Percentiles rank a stretch among this genome's conserved stretches.
Evolutionary conservation across 2,888 invertebrate species (phyloP).

Genomic region (Drosophila ustulata): DNA sequence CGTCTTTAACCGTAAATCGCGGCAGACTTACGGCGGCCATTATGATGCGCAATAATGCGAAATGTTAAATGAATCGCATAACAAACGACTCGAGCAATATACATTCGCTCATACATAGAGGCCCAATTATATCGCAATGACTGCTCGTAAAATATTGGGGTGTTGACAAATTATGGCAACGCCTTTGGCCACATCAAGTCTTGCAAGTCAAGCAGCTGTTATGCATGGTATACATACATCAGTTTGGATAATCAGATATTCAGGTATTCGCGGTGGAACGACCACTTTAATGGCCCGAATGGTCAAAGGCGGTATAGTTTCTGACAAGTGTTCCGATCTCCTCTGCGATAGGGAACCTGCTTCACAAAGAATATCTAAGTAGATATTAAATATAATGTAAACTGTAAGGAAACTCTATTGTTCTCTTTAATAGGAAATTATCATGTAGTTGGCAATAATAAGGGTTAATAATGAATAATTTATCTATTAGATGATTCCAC

Average conservation of each 20-base stretch:
- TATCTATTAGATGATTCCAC: too few species aligned
- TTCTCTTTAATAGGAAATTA: neutral
- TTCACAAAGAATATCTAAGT: slow-evolving; percentile 13
- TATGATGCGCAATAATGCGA: slow-evolving; percentile 74
- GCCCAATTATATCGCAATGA: slow-evolving; percentile 78
- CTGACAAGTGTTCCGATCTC: slow-evolving; percentile 11
- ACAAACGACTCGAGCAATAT: slow-evolving; percentile 26
- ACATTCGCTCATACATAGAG: slow-evolving; percentile 43
- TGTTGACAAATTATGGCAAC: slow-evolving; percentile 83
- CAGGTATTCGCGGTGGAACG: slow-evolving; percentile 5
- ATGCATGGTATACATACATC: slow-evolving; percentile 6
- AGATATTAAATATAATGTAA: neutral
- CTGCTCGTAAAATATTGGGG: slow-evolving; percentile 81
- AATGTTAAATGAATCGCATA: slow-evolving; percentile 57
- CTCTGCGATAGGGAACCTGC: slow-evolving; percentile 6
- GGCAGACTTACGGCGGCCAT: slow-evolving; percentile 70
- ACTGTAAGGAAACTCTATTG: neutral
- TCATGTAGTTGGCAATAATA: neutral
- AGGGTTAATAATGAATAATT: neutral
- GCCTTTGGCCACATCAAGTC: slow-evolving; percentile 68
- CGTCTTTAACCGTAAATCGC: slow-evolving; percentile 45
- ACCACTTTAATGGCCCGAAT: slow-evolving; percentile 7
- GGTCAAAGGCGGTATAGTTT: slow-evolving; percentile 14
- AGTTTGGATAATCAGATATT: slow-evolving; percentile 7
- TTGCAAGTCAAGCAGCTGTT: slow-evolving; percentile 59